Base-by-base conservation (phyloP, 2,888 invertebrate species). In the Drosophila paracracens region DNA sequence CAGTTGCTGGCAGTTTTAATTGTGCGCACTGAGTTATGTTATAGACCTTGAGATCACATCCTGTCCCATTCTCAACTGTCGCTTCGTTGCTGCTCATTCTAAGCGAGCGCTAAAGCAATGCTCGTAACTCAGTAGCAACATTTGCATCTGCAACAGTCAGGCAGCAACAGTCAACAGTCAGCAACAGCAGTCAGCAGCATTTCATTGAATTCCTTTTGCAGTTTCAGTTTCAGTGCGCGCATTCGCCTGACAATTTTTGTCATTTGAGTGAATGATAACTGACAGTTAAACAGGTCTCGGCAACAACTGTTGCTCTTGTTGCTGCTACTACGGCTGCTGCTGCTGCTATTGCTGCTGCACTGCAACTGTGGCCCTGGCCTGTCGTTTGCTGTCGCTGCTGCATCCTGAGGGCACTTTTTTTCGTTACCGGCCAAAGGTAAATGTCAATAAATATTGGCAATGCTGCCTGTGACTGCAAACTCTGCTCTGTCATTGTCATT, bases 221-320 rank as follows among this genome's bases (percentile, higher is more conserved):
- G 61, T 70, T 74, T 75, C 70, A 46, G 70, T 71, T 74, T 63
- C 62, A 71, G 71, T 46, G 54, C 57, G 48, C 52, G 57, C 61
- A 75, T 70, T 76, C 56, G 64, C 54, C 50, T 74, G 57, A 81
- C 79, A 81, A 83, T 85, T 84, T 77, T 85, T 85, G 86, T 81
- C 83, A 83, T 83, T 82, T 83, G 89, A 91, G 90, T 91, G 91
- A 89, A 88, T 89, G 91, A 91, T 91, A 88, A 86, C 89, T 89
- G 89, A 89, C 89, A 89, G 89, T 77, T 85, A 74, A 76, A 82
- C 88, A 88, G 89, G 80, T 76, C 67, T 48, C 50, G 43, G 40
- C 57, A 53, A 53, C 57, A 59, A 38, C 59, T 35, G 27, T 25
- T 46, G 46, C 46, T 46, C 16, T 25, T 25, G 46, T 29, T 68